phyloP scores from a whole-genome alignment of 2,888 invertebrate genomes.

The Hymenopus coronatus region DNA sequence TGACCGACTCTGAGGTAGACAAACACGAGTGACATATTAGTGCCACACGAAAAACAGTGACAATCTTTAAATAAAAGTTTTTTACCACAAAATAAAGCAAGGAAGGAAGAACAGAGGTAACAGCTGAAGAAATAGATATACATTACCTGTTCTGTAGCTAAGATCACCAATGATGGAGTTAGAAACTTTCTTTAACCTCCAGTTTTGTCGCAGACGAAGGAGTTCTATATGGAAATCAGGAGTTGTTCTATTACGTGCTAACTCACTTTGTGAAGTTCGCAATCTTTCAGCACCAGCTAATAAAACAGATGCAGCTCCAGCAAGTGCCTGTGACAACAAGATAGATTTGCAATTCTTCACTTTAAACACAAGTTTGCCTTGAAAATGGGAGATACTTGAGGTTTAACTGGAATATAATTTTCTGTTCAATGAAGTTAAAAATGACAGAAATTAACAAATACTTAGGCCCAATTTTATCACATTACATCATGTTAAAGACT shows the following conservation, averaged over 20 bases:
- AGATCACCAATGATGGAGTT: constrained; percentile 94
- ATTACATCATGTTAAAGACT: too few relatives aligned
- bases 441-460: neutral
- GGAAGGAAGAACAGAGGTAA: too few relatives aligned
- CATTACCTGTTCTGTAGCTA: constrained; percentile 65
- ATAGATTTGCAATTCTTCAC: constrained; percentile 17
- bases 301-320: constrained; percentile 81
- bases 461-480: too few relatives aligned
- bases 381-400: neutral
- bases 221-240: constrained; percentile 93
- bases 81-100: too few relatives aligned
- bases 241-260: constrained; percentile 70
- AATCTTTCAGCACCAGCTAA: constrained; percentile 84
- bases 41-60: too few relatives aligned
- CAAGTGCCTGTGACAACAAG: constrained; percentile 58
- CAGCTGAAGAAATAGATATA: too few relatives aligned
- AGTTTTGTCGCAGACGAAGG: constrained; percentile 83
- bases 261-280: constrained; percentile 76
- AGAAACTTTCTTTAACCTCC: constrained; percentile 94
- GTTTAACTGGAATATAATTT: neutral
- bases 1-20: too few relatives aligned
- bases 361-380: neutral
- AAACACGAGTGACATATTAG: too few relatives aligned
- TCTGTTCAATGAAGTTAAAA: neutral
- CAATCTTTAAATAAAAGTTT: too few relatives aligned